These are phyloP conservation scores for Nothocercus julius DNA, from an alignment of 2,113 vertebrate genomes.

Conservation along the genomic window DNA sequence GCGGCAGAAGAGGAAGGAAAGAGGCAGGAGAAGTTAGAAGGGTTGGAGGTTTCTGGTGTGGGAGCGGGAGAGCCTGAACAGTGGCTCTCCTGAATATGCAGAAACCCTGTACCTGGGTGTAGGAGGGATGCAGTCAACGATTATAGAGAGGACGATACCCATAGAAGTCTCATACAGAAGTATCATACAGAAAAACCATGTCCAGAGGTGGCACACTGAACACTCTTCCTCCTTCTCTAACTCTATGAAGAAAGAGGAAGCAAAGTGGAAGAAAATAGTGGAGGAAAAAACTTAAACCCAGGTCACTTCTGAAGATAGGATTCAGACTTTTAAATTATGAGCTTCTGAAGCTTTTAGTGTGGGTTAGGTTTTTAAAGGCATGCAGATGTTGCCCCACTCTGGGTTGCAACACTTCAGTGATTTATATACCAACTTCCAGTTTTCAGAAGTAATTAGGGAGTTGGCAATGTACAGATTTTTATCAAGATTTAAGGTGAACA, in stretches of 20 bases:
- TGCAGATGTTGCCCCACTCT: neutral
- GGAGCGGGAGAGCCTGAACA: neutral
- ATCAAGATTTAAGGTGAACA: conserved; percentile 21
- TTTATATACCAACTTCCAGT: neutral
- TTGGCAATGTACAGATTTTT: conserved; percentile 63
- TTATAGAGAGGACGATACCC: too few relatives aligned
- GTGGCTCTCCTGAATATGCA: neutral
- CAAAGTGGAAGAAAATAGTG: neutral
- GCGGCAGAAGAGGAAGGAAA: neutral
- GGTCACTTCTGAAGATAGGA: neutral
- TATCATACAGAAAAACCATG: neutral
- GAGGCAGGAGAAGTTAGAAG: neutral
- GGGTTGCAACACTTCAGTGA: conserved; percentile 9
- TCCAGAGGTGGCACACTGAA: neutral
- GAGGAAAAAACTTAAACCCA: accelerated
- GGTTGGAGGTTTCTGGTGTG: neutral
- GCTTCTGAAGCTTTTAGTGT: neutral
- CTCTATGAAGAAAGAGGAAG: neutral
- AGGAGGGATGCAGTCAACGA: neutral
- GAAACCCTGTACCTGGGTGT: neutral
- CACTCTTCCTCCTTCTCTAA: neutral
- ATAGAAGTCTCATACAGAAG: neutral
- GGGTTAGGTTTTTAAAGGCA: conserved; percentile 5
- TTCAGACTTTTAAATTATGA: neutral
- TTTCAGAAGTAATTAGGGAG: conserved; percentile 27